Evolutionary conservation across 2,888 invertebrate species (phyloP).

Genomic region (Eupithecia centaureata): DNA sequence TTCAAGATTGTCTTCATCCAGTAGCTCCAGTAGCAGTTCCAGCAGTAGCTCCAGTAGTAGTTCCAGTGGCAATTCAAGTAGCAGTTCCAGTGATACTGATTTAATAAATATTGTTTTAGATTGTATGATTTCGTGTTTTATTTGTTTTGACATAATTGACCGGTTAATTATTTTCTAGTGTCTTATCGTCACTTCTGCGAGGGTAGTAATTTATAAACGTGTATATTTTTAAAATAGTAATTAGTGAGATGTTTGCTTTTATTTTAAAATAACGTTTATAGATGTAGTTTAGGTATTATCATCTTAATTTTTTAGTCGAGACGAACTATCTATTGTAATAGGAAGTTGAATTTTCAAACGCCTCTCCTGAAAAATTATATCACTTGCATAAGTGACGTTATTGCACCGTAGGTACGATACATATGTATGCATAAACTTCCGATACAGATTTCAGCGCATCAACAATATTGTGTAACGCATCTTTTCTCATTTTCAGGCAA

Average conservation of each 20-base stretch:
- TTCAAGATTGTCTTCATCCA: slow-evolving; percentile 20
- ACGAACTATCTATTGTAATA: slow-evolving; percentile 20
- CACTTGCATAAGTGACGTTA: slow-evolving; percentile 20
- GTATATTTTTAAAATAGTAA: slow-evolving; percentile 17
- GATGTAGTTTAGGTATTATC: slow-evolving; percentile 19
- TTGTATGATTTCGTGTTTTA: slow-evolving; percentile 11
- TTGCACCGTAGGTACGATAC: slow-evolving; percentile 14
- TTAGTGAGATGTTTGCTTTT: slow-evolving; percentile 17
- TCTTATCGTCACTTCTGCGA: slow-evolving; percentile 18
- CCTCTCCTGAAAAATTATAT: slow-evolving; percentile 18
- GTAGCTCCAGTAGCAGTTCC: slow-evolving; percentile 24
- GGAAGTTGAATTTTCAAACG: slow-evolving; percentile 26
- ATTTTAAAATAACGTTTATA: slow-evolving; percentile 22
- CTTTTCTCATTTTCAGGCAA: slow-evolving; percentile 71
- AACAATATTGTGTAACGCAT: slow-evolving; percentile 6
- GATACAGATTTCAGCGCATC: background rate
- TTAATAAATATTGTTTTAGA: slow-evolving; percentile 14
- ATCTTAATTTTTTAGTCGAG: slow-evolving; percentile 22
- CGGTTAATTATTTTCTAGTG: slow-evolving; percentile 17
- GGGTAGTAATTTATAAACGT: slow-evolving; percentile 19
- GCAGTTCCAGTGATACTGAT: slow-evolving; percentile 30
- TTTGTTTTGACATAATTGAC: slow-evolving; percentile 18
- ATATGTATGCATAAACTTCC: background rate
- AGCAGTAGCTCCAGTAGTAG: slow-evolving; percentile 29
- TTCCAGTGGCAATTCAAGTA: slow-evolving; percentile 21